Conservation (phyloP, 2,113 vertebrate genomes). For the Clarias gariepinus region DNA sequence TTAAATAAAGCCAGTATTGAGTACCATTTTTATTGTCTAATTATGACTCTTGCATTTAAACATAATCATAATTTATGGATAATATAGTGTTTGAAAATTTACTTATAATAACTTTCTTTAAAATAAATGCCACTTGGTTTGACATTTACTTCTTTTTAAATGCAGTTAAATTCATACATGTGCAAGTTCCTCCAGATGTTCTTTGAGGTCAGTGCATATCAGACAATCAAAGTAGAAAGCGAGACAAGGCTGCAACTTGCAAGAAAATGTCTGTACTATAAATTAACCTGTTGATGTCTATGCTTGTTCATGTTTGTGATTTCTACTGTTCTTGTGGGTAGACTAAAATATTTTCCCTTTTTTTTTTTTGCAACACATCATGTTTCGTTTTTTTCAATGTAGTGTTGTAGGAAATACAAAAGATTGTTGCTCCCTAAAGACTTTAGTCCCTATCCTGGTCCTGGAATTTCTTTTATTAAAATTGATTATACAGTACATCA, state of each 20-base stretch:
- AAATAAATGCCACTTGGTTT: not conserved
- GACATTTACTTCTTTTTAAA: not conserved
- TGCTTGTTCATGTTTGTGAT: not conserved
- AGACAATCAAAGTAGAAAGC: not conserved
- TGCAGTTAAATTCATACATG: not conserved
- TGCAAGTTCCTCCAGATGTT: not conserved
- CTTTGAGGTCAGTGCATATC: not conserved
- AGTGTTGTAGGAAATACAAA: not conserved
- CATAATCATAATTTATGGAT: not conserved
- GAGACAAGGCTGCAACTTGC: not conserved
- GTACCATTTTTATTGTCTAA: not conserved
- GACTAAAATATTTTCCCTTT: not conserved
- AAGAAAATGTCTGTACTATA: not conserved
- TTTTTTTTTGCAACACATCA: not conserved
- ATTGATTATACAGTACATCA: not conserved
- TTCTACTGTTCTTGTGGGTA: not conserved
- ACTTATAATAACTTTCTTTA: not conserved
- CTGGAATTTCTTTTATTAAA: not conserved
- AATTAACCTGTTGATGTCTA: not conserved
- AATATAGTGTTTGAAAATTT: not conserved
- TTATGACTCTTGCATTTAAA: not conserved
- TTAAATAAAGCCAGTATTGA: not conserved
- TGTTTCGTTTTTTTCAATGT: not conserved
- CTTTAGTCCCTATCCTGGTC: not conserved
- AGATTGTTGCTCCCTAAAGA: not conserved